Base-by-base conservation (phyloP, 1,140 invertebrate genomes). In the Zaprionus davidi region DNA sequence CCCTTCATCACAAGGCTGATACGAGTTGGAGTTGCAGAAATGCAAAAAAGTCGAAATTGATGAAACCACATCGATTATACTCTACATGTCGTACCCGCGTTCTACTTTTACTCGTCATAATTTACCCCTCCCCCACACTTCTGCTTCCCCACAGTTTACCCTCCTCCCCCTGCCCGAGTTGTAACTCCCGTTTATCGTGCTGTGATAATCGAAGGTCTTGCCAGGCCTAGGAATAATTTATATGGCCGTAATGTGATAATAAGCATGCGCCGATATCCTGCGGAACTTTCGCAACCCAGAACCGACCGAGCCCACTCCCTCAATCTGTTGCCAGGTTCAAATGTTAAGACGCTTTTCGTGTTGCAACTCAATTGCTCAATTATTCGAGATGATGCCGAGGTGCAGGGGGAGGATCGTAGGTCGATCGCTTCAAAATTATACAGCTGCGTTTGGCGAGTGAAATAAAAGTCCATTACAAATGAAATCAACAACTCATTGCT, bases 401-500 rank as follows among this genome's bases (percentile, higher is more conserved):
- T 24, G 58, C 9, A 13, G 38, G 34, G 34, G 12, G 38, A n/a
- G 46, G 57, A 69, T n/a, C 26, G 46, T 22, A 67, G 26, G 38
- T 49, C 46, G 64, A 9, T 12, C 44, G 7, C 2, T 46, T 51
- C 20, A 20, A 90, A 90, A 88, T 90, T 85, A 88, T 85, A 88
- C 63, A 57, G 57, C 76, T 70, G 84, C 75, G 79, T 78, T 88
- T 71, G 84, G 67, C 78, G 78, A 90, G 86, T 85, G 85, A 90
- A 90, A 90, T 90, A 90, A 90, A 90, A 90, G 85, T 90, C 85
- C 65, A 90, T 90, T 90, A 90, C 85, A 90, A 88, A 90, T 90
- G 85, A 79, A 90, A 90, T 90, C 85, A 90, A 90, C 85, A 90
- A 90, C 85, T 90, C 85, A 90, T 90, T 90, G 82, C 85, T 86